phyloP scores from a whole-genome alignment of 1,140 invertebrate species.

The Kradibia gibbosae region DNA sequence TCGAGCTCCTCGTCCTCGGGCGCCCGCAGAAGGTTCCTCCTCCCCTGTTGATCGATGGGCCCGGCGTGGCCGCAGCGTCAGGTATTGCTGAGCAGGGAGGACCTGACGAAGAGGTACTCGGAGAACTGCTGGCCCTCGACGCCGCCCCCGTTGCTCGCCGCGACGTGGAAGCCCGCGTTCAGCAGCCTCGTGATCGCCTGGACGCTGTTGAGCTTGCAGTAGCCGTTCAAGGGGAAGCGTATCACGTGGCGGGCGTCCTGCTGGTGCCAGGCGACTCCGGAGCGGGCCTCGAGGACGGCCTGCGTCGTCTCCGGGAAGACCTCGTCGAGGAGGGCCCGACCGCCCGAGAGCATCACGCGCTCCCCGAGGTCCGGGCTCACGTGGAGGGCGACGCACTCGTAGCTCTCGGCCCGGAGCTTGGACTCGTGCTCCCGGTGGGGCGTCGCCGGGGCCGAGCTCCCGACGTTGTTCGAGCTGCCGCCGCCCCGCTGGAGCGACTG shows the following conservation, averaged over 20 bases:
- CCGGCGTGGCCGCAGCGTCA: slow-evolving; percentile 53
- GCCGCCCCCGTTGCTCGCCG: slow-evolving; percentile 89
- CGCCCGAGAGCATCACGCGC: slow-evolving; percentile 88
- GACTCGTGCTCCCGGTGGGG: neutral
- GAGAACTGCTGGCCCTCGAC: slow-evolving; percentile 94
- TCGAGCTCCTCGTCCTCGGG: neutral
- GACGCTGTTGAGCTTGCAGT: slow-evolving; percentile 92
- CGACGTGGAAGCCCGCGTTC: slow-evolving; percentile 86
- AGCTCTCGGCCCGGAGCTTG: slow-evolving; percentile 68
- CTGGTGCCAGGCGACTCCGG: slow-evolving; percentile 87
- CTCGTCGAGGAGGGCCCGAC: slow-evolving; percentile 84
- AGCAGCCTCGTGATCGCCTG: slow-evolving; percentile 90
- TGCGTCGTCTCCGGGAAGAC: slow-evolving; percentile 91
- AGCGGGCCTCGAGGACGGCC: slow-evolving; percentile 85
- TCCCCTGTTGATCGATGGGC: neutral
- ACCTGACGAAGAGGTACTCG: slow-evolving; percentile 89
- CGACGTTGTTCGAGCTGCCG: slow-evolving; percentile 49
- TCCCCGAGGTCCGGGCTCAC: slow-evolving; percentile 92
- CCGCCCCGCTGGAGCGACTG: slow-evolving; percentile 36
- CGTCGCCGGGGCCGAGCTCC: slow-evolving; percentile 44
- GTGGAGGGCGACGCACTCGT: slow-evolving; percentile 90
- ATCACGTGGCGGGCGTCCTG: slow-evolving; percentile 89
- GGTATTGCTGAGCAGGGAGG: slow-evolving; percentile 54
- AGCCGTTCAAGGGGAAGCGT: slow-evolving; percentile 92
- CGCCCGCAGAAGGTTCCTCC: neutral